Evolutionary conservation across 2,888 invertebrate species (phyloP), one percentile per base, ranked within the genome.

Genomic region (Caenorhabditis imperialis): DNA sequence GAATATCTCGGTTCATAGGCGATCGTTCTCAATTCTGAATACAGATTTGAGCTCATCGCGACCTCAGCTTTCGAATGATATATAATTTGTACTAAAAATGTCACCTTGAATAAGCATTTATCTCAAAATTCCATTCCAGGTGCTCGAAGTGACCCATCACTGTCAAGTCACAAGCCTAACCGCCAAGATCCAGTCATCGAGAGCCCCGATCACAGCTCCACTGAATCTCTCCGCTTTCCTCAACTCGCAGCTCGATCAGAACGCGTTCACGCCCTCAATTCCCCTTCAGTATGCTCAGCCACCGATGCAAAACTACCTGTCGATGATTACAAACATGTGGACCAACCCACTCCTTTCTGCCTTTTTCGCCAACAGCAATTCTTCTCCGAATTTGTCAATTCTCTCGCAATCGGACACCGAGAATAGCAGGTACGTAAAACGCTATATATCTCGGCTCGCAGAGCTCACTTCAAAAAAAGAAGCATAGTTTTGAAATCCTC

Each of bases 281-380:
- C 8, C 8, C 8, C 12, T 10, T 37, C 58, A 38, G 58, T 35
- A 30, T 69, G 58, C 30, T 38, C 44, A 23, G 23, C 33, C 57
- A n/a, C 58, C 50, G 12, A 10, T 70, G 8, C 70, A 70, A 18
- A 60, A 65, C 22, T 74, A 74, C 22, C 40, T 74, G 3, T 45
- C 50, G 1, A 67, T 33, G 5, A 74, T 74, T 51, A 16, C 65
- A 6, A 61, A 55, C 30, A 22, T 74, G 5, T 74, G 67, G 67
- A 45, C 48, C 2, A 67, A 67, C n/a, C 74, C 74, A n/a, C 50
- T 74, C n/a, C 62, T 74, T 38, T 55, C 47, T 35, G 67, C 67
- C 12, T 25, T 69, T 2, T 58, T 69, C 33, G 44, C 50, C 16
- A 30, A 12, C 23, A 22, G 35, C 1, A 25, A 12, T 30, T 48